phyloP scores from a whole-genome alignment of 2,888 invertebrate species.

The Bombyx huttoni region DNA sequence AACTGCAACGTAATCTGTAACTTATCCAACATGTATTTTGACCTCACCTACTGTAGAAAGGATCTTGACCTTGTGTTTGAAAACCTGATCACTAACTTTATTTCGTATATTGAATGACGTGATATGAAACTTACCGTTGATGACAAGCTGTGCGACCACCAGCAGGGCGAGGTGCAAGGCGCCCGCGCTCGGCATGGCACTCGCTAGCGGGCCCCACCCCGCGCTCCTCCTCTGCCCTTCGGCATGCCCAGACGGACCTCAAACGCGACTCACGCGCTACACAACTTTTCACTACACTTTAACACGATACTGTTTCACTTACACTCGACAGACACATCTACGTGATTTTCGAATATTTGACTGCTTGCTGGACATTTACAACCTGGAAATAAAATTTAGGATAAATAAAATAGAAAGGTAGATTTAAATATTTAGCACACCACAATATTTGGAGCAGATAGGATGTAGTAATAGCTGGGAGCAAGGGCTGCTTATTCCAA shows the following conservation, averaged over 20 bases:
- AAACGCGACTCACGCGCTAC: slow-evolving; percentile 11
- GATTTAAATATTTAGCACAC: not conserved
- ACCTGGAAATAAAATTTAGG: not conserved
- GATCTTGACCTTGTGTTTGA: no score
- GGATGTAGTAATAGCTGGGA: no score
- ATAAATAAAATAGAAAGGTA: not conserved
- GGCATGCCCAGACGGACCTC: slow-evolving; percentile 22
- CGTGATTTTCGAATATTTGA: not conserved
- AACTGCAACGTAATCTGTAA: no score
- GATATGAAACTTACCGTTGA: slow-evolving; percentile 31
- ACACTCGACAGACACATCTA: slow-evolving; percentile 5
- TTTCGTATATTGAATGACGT: not conserved
- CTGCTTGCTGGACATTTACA: not conserved
- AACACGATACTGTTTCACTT: slow-evolving; percentile 15
- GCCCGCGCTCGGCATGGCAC: slow-evolving; percentile 42
- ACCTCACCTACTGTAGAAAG: no score
- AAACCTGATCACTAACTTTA: not conserved
- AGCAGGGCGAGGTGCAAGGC: slow-evolving; percentile 45
- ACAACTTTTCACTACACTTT: slow-evolving; percentile 15
- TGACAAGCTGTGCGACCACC: slow-evolving; percentile 39
- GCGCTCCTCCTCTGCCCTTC: slow-evolving; percentile 19
- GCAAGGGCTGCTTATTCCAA: no score
- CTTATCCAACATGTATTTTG: no score
- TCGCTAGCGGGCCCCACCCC: slow-evolving; percentile 40
- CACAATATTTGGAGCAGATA: not conserved